A percentile compares a stretch with the other conserved stretches of the same genome.
Conservation (phyloP, 2,888 invertebrate genomes). For the Pollenia angustigena region DNA sequence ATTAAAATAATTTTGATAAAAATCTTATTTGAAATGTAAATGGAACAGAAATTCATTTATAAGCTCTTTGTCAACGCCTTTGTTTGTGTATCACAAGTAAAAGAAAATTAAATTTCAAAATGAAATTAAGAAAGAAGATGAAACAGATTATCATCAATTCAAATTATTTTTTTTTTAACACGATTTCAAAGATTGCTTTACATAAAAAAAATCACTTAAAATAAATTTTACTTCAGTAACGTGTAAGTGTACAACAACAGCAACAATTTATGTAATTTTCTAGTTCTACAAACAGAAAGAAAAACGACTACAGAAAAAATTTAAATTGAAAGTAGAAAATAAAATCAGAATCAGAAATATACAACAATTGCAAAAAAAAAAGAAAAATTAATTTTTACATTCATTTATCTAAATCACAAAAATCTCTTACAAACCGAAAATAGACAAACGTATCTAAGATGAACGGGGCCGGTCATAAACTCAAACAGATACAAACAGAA, state of each 20-base stretch:
- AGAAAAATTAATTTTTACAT: conserved; percentile 46
- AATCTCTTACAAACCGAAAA: conserved; percentile 52
- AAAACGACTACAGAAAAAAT: background rate
- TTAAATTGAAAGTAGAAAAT: conserved; percentile 57
- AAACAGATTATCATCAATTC: conserved; percentile 47
- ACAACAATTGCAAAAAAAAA: conserved; percentile 49
- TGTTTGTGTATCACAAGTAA: background rate
- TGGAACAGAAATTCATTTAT: background rate
- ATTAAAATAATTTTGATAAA: background rate
- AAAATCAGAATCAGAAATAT: conserved; percentile 10
- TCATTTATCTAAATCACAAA: conserved; percentile 66
- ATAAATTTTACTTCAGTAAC: conserved; percentile 41
- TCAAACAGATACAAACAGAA: background rate
- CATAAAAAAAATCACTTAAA: conserved; percentile 49
- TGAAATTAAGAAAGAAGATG: conserved; percentile 7
- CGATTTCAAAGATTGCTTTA: conserved; percentile 41
- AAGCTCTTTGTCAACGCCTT: background rate
- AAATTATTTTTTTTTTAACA: conserved; percentile 46
- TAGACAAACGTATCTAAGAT: conserved; percentile 21
- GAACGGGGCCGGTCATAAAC: background rate
- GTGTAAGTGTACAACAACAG: conserved; percentile 1
- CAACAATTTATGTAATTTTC: conserved; percentile 26
- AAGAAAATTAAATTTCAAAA: conserved; percentile 15
- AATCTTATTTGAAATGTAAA: conserved; percentile 3
- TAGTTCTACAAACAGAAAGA: conserved; percentile 11